These are phyloP conservation scores for Hydropsyche betteni DNA, from an alignment of 2,888 invertebrate species.

Conservation along the genomic window DNA sequence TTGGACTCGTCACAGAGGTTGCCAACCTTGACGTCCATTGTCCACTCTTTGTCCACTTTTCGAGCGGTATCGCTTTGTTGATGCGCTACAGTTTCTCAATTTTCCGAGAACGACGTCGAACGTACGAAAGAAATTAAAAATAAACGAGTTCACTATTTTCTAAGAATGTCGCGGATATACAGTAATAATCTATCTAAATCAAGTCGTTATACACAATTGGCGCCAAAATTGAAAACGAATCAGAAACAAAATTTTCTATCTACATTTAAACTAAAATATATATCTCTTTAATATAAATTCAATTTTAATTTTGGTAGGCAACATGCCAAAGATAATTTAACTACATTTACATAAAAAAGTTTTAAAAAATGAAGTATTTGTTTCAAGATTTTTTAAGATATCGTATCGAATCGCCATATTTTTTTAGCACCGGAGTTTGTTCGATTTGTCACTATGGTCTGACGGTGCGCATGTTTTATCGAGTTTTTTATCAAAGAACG, in stretches of 20 bases:
- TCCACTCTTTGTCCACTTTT: conserved; percentile 42
- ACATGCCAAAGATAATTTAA: too few species aligned
- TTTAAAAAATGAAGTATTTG: neutral
- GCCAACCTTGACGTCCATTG: conserved; percentile 43
- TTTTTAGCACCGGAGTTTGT: conserved; percentile 36
- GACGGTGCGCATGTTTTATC: conserved; percentile 18
- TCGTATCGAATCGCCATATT: conserved; percentile 14
- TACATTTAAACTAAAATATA: too few species aligned
- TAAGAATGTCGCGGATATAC: neutral
- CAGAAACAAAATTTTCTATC: neutral
- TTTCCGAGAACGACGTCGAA: conserved; percentile 1
- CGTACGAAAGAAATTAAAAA: neutral
- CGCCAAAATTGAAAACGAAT: conserved; percentile 10
- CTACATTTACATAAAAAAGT: too few species aligned
- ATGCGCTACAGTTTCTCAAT: conserved; percentile 36
- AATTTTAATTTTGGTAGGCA: too few species aligned
- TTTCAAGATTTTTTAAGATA: neutral
- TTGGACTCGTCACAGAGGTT: conserved; percentile 42
- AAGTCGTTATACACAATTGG: conserved; percentile 11
- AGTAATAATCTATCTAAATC: neutral
- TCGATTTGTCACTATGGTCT: conserved; percentile 34
- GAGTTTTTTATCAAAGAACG: conserved; percentile 42
- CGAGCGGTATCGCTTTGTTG: conserved; percentile 36
- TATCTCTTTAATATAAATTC: too few species aligned
- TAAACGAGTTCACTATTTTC: neutral